Evolutionary conservation across 2,113 vertebrate species (phyloP).

Genomic region (Gulo gulo): DNA sequence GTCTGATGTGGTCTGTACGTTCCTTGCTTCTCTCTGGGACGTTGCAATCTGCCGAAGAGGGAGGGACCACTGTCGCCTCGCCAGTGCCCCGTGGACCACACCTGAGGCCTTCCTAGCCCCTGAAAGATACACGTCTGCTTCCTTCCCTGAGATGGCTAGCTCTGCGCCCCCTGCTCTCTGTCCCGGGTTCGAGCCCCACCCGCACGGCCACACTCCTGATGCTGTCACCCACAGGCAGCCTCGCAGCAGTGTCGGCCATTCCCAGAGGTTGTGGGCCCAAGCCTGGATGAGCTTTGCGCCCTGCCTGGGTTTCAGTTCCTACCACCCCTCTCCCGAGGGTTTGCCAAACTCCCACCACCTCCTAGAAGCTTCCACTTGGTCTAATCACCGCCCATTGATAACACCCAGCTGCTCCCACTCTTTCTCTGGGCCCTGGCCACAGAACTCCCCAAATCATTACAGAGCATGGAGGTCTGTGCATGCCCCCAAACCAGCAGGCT

Average conservation of each 20-base stretch:
- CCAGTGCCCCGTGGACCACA: background rate
- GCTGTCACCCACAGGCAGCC: rapidly evolving
- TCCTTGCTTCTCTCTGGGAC: background rate
- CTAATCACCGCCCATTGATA: rapidly evolving
- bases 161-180: rapidly evolving
- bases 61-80: rapidly evolving
- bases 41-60: background rate
- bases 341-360: background rate
- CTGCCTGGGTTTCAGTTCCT: background rate
- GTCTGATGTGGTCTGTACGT: rapidly evolving
- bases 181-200: rapidly evolving
- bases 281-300: too few relatives aligned
- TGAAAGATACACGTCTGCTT: background rate
- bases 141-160: background rate
- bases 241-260: rapidly evolving
- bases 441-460: rapidly evolving
- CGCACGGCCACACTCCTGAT: rapidly evolving
- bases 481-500: rapidly evolving
- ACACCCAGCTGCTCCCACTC: background rate
- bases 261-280: too few relatives aligned
- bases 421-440: background rate
- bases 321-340: too few relatives aligned
- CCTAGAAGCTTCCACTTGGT: background rate
- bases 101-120: background rate
- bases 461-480: rapidly evolving